Base-by-base conservation (phyloP, 2,888 invertebrate species). In the Pecten maximus region DNA sequence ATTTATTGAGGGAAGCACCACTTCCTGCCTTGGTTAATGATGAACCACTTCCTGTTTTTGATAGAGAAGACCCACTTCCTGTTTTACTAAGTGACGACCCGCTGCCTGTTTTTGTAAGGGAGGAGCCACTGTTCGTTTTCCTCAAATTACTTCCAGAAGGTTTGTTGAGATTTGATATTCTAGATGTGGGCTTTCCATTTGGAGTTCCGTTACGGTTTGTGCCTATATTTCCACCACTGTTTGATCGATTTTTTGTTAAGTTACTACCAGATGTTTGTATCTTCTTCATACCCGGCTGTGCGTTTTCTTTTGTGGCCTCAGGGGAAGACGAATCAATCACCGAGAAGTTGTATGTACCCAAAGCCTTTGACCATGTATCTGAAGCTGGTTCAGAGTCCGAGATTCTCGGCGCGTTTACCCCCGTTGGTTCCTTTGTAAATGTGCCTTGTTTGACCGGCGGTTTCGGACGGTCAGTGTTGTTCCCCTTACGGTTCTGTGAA, bases 361-460 rank as follows among this genome's bases (percentile, higher is more conserved):
- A 90, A 40, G 95, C 93, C 89, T 95, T 95, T 23, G 92, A 91
- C 94, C 95, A 95, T 2, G 95, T 92, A 16, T 94, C 94, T 8
- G 94, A 91, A 16, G 90, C 92, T 23, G 91, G 88, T 86, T 90
- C 91, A 16, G 86, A 28, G 12, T 93, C 1, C 92, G 93, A 44
- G 87, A 87, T 28, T 40, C 54, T 40, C 60, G 92, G 40, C 90
- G 87, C 89, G n/a, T 91, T 89, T 50, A 91, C 89, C 39, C 91
- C 91, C 40, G 91, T 92, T 15, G 96, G 94, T 94, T 99, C 98
- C 97, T 99, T 99, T 0, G 98, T 98, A 96, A 99, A 99, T 0
- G 99, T 99, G 23, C 98, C 98, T 96, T 99, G 99, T 44, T 99
- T 97, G 93, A 98, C 98, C 2, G 94, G 94, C 0, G 95, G 94